A percentile compares a stretch with the other conserved stretches of the same genome.
phyloP scores from a whole-genome alignment of 2,113 vertebrate species.

The Charina bottae region DNA sequence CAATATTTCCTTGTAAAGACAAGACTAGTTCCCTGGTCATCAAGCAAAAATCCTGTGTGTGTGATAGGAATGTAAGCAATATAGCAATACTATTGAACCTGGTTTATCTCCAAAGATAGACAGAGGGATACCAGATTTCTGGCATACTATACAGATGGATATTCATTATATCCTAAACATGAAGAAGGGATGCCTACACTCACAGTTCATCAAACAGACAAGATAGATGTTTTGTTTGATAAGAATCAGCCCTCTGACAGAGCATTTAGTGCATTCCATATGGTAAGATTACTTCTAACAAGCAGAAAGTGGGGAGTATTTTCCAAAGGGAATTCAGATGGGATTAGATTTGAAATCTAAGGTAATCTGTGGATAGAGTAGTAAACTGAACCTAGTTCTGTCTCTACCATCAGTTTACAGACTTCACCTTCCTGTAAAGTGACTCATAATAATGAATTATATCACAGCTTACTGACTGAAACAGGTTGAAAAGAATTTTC shows the following conservation, averaged over 20 bases:
- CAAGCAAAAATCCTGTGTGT: not conserved
- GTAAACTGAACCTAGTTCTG: not conserved
- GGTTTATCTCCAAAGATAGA: not conserved
- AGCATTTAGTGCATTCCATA: not conserved
- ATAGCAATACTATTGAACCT: not conserved
- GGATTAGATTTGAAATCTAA: not conserved
- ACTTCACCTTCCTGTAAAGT: not conserved
- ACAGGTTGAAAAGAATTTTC: not conserved
- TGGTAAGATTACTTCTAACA: conserved; percentile 16
- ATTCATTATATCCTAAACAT: not conserved
- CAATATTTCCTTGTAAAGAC: not conserved
- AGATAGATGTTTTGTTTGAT: not conserved
- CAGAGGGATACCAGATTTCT: not conserved
- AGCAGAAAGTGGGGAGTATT: conserved; percentile 22
- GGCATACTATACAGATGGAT: not conserved
- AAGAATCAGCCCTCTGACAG: not conserved
- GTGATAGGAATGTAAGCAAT: not conserved
- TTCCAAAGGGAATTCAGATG: conserved; percentile 9
- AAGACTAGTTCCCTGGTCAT: not conserved
- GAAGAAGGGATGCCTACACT: not conserved
- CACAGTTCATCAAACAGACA: not conserved
- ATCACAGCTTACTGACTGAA: not conserved
- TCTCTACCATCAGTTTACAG: not conserved
- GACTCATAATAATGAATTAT: not conserved
- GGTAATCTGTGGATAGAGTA: not conserved